Base-by-base conservation (phyloP, 1,140 invertebrate genomes). In the Zophobas morio region DNA sequence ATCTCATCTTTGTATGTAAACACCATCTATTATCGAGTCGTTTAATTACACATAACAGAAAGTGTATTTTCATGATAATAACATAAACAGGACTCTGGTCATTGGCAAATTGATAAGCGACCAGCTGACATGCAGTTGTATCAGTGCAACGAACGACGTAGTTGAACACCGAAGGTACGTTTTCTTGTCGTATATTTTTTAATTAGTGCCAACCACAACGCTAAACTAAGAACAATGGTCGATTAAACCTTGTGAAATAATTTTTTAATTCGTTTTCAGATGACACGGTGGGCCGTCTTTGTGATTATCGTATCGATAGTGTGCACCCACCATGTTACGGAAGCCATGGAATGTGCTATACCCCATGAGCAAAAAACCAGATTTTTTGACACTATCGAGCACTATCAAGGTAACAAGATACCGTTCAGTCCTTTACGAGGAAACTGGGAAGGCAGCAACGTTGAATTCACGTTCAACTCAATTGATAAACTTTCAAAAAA, bases 401-500 rank as follows among this genome's bases (percentile, higher is more conserved):
- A 77, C 6, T 79, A 74, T 40, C 75, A 79, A 70, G 70, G 57
- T 20, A 77, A 71, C 32, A 54, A 53, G 8, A 32, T 47, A 2
- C 75, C 63, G 32, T 79, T 79, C 39, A 57, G 70, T 54, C 47
- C 46, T 42, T 1, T 6, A 2, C 34, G 46, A n/a, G 3, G 32
- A n/a, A 37, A 33, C 6, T 79, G 63, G 47, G 33, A 71, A 33
- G 79, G 79, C 39, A 78, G 75, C 47, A 47, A 53, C 6, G 73
- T 80, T 5, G 51, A 74, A 35, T 78, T 80, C 47, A 36, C 33
- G 6, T 71, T 35, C 6, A 37, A 53, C 0, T 60, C 37, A 20
- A 78, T 78, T 2, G 46, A 78, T 3, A 76, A 34, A 46, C 37
- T 80, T 6, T 1, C 47, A 39, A 80, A 74, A 39, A 80, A 80